A percentile compares a stretch with the other conserved stretches of the same genome.
Evolutionary conservation across 2,797 vertebrate genomes (phyloP).

Genomic region (Sparus aurata): DNA sequence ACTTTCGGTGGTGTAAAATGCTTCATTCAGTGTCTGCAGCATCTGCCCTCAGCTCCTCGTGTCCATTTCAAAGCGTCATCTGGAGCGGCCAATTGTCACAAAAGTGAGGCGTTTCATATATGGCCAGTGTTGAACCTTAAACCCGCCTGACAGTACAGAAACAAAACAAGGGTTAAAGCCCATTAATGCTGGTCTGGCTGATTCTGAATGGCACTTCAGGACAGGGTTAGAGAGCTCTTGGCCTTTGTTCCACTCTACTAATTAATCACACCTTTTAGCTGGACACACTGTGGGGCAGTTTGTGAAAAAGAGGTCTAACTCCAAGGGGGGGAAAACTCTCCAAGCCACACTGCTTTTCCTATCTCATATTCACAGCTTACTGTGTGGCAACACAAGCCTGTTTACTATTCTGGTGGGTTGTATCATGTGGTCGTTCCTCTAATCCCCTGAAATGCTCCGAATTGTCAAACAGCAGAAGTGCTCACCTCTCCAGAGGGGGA

Average conservation of each 20-base stretch:
- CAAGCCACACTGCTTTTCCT: conserved; percentile 43
- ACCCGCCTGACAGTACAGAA: conserved; percentile 38
- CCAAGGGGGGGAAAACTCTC: conserved; percentile 20
- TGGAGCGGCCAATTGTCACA: conserved; percentile 36
- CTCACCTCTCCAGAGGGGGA: conserved; percentile 61
- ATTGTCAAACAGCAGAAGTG: conserved; percentile 73
- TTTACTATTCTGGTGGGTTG: conserved; percentile 73
- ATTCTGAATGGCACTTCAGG: conserved; percentile 48
- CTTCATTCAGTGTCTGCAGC: conserved; percentile 21
- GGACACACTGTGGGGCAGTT: conserved; percentile 52
- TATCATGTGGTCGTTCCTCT: conserved; percentile 72
- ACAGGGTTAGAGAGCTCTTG: conserved; percentile 50
- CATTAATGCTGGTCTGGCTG: conserved; percentile 34
- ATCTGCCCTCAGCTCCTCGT: conserved; percentile 13
- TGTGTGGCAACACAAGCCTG: conserved; percentile 63
- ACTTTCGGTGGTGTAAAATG: conserved; percentile 44
- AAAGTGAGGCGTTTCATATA: conserved; percentile 51
- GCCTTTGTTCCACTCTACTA: conserved; percentile 58
- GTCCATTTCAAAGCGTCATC: conserved; percentile 42
- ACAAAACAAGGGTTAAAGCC: conserved; percentile 58
- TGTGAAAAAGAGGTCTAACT: conserved; percentile 30
- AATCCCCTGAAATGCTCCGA: conserved; percentile 72
- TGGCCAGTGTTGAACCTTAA: conserved; percentile 46
- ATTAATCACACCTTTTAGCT: conserved; percentile 73
- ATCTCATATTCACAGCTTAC: conserved; percentile 69